Evolutionary conservation across 1,140 invertebrate genomes (phyloP).

Genomic region (Pomacea maculata): DNA sequence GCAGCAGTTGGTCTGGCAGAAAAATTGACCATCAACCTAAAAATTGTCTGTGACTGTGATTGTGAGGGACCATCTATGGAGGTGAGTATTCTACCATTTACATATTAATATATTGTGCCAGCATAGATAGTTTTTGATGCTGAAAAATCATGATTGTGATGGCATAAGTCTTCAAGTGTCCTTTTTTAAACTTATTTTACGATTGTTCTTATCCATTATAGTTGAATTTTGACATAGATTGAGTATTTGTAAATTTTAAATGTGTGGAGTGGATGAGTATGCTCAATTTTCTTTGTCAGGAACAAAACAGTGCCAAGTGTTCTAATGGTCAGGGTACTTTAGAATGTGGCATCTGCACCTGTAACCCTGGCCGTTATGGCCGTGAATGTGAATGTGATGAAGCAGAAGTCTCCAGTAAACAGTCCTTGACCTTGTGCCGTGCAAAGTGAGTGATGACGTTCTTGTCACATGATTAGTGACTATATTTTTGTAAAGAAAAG

Average conservation of each 20-base stretch:
- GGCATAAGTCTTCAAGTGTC: too few relatives aligned
- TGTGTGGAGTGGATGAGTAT: too few relatives aligned
- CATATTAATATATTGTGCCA: too few relatives aligned
- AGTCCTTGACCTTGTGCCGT: conserved; percentile 48
- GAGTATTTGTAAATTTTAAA: too few relatives aligned
- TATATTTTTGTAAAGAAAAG: too few relatives aligned
- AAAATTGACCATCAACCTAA: conserved; percentile 82
- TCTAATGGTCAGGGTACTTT: conserved; percentile 56
- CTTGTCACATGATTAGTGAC: too few relatives aligned
- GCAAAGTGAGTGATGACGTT: conserved; percentile 47
- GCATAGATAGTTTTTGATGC: too few relatives aligned
- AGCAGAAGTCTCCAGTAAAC: conserved; percentile 43
- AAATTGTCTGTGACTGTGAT: conserved; percentile 89
- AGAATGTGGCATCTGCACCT: conserved; percentile 63
- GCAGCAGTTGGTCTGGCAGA: conserved; percentile 94
- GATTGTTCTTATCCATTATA: too few relatives aligned
- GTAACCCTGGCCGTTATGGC: conserved; percentile 57
- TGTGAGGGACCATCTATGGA: conserved; percentile 68
- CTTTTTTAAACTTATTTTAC: too few relatives aligned
- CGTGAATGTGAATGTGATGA: conserved; percentile 61
- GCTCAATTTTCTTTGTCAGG: too few relatives aligned
- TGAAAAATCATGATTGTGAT: too few relatives aligned
- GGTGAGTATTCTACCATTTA: conserved; percentile 28
- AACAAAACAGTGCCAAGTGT: conserved; percentile 34
- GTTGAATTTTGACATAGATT: too few relatives aligned